phyloP scores from a whole-genome alignment of 2,888 invertebrate genomes.

The Torymus texanus region DNA sequence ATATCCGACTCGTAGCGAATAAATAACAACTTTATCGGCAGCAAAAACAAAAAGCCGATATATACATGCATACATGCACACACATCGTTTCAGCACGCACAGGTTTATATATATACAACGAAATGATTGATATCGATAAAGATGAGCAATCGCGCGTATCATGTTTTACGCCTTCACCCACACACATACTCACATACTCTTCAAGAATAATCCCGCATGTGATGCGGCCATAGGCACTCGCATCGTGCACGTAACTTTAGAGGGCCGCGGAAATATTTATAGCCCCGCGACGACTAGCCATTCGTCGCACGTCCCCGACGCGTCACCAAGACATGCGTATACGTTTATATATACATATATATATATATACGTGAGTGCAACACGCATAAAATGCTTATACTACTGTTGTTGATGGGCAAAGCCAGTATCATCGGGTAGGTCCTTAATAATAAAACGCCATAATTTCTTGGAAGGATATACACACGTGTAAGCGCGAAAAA shows the following conservation, averaged over 20 bases:
- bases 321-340: neutral
- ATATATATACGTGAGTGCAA: neutral
- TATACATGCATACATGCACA: too few relatives aligned
- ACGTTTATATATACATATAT: too few relatives aligned
- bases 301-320: slow-evolving; percentile 69
- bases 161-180: neutral
- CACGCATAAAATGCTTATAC: slow-evolving; percentile 18
- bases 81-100: too few relatives aligned
- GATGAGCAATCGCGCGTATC: slow-evolving; percentile 24
- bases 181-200: neutral
- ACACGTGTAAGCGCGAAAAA: slow-evolving; percentile 66
- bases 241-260: slow-evolving; percentile 42
- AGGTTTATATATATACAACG: too few relatives aligned
- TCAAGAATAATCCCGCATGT: slow-evolving; percentile 1
- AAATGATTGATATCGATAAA: slow-evolving; percentile 18
- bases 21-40: too few relatives aligned
- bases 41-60: too few relatives aligned
- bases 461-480: slow-evolving; percentile 67
- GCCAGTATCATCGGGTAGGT: slow-evolving; percentile 37
- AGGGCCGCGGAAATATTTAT: slow-evolving; percentile 40
- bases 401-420: too few relatives aligned
- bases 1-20: too few relatives aligned
- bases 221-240: neutral
- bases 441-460: slow-evolving; percentile 65
- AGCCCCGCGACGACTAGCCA: slow-evolving; percentile 55